A percentile compares a stretch with the other conserved stretches of the same genome.
phyloP scores from a whole-genome alignment of 2,797 vertebrate species.

The Kryptopterus vitreolus region DNA sequence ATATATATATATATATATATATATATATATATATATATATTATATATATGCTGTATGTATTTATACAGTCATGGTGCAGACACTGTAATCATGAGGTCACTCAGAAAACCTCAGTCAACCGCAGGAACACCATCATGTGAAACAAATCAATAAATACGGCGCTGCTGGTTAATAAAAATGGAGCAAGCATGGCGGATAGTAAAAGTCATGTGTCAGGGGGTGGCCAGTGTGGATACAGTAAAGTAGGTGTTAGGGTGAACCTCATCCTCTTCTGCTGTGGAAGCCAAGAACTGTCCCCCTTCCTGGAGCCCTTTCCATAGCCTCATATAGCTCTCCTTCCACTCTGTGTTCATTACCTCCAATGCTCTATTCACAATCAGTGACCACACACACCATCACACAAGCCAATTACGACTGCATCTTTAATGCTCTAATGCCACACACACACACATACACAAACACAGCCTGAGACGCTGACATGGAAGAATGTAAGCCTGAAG shows the following conservation, averaged over 20 bases:
- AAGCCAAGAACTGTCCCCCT: slow-evolving; percentile 63
- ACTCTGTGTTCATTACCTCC: slow-evolving; percentile 58
- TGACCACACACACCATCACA: slow-evolving; percentile 52
- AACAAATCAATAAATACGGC: slow-evolving; percentile 68
- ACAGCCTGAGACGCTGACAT: slow-evolving; percentile 29
- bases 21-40: no score
- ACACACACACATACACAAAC: slow-evolving; percentile 24
- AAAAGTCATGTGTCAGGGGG: slow-evolving; percentile 67
- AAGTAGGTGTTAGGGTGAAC: slow-evolving; percentile 52
- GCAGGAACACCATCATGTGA: slow-evolving; percentile 52
- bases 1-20: no score
- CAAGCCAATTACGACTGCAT: slow-evolving; percentile 60
- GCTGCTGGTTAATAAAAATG: slow-evolving; percentile 75
- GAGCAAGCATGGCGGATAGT: slow-evolving; percentile 67
- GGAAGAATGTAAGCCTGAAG: slow-evolving; percentile 43
- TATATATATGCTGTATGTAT: background rate
- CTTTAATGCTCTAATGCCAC: slow-evolving; percentile 63
- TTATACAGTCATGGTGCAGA: background rate
- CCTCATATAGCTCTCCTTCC: slow-evolving; percentile 43
- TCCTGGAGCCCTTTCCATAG: slow-evolving; percentile 38
- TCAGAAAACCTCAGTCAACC: slow-evolving; percentile 24
- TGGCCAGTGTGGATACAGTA: slow-evolving; percentile 50
- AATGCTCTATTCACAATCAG: slow-evolving; percentile 50
- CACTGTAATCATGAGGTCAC: background rate
- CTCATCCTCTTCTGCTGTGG: slow-evolving; percentile 40